Base-by-base conservation (phyloP, 2,113 vertebrate genomes). In the Heliornis fulica region DNA sequence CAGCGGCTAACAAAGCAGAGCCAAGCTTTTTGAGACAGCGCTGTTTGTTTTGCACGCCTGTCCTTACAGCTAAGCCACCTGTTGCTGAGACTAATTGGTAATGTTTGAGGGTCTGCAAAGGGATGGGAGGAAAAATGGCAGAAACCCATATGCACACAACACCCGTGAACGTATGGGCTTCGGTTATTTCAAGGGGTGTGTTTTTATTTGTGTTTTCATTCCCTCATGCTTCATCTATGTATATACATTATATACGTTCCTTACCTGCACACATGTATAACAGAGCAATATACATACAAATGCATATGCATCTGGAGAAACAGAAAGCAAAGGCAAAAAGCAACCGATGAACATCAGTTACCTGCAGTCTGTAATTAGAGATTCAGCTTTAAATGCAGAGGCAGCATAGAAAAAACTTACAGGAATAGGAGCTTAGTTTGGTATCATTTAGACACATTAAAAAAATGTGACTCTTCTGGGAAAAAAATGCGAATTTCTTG, bases 181-280 rank as follows among this genome's bases (percentile, higher is more conserved):
- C 34, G 36, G 8, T 32, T 36, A 5, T 53, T 79, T 83, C 45
- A 34, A 32, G 46, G 34, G 14, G 8, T 36, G 6, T 5, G 0
- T 22, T 88, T 78, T 63, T 38, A 18, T 41, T 36, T 53, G 82
- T 72, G 7, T 46, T 4, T 71, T 83, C 13, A 9, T 12, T 48
- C 65, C 36, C 45, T 86, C 12, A 1, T 53, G 41, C 15, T 78
- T 40, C 20, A 9, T n/a, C 2, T n/a, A 34, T 34, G 15, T 31
- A 18, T 18, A 4, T 54, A 10, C 6, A 0, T 64, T 57, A 6
- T 18, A 4, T 54, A 10, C 7, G 0, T 64, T 57, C 5, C 12
- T 32, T 64, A 18, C 1, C 25, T 32, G 21, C 14, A 8, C 11
- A 2, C 15, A 5, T 9, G 3, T 5, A 7, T 32, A 46, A n/a